Evolutionary conservation across 2,113 vertebrate species (phyloP).

Genomic region (Protobothrops flavoviridis): DNA sequence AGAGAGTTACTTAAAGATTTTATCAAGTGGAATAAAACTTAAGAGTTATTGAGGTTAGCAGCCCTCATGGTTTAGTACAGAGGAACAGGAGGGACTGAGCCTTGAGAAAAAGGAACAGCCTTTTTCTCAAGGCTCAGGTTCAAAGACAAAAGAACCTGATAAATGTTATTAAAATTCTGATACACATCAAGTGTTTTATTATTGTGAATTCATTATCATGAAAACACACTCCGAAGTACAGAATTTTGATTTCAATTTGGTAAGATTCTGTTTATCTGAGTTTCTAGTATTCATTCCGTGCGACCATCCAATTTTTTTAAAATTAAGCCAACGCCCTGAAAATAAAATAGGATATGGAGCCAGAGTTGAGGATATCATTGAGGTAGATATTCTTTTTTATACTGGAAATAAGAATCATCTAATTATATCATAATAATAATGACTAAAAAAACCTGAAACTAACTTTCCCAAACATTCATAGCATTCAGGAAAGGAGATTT

Average conservation of each 20-base stretch:
- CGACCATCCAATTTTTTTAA: not conserved
- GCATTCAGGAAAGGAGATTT: not conserved
- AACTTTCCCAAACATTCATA: not conserved
- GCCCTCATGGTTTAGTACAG: not conserved
- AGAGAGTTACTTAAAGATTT: not conserved
- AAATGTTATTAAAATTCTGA: not conserved
- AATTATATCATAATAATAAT: constrained; percentile 43
- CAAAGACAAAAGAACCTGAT: not conserved
- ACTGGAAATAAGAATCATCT: constrained; percentile 29
- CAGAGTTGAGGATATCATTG: not conserved
- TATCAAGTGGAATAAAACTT: not conserved
- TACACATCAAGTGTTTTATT: not conserved
- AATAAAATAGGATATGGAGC: not conserved
- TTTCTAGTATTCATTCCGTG: constrained; percentile 6
- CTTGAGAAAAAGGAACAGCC: not conserved
- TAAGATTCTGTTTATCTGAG: not conserved
- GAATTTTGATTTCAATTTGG: not conserved
- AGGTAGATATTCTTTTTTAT: not conserved
- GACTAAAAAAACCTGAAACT: not conserved
- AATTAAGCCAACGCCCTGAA: not conserved
- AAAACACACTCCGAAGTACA: not conserved
- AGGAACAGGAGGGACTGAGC: not conserved
- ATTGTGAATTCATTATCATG: not conserved
- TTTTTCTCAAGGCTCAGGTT: not conserved
- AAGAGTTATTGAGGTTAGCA: not conserved